These are phyloP conservation scores for Gonioctena quinquepunctata DNA, from an alignment of 1,140 invertebrate species.

Conservation along the genomic window DNA sequence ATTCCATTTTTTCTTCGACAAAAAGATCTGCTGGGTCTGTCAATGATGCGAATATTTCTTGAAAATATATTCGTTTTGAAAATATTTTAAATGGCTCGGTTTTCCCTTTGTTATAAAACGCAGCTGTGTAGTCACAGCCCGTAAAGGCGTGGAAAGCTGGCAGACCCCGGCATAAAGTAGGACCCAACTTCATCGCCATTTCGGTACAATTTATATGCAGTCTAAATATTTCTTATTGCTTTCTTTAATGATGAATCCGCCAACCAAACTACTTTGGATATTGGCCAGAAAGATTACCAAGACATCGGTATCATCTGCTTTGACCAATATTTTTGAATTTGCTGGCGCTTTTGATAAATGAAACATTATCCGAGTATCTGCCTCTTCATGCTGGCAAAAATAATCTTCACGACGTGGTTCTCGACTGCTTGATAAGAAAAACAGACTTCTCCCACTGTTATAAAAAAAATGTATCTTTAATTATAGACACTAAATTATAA, in stretches of 20 bases:
- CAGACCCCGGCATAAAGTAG: constrained; percentile 1
- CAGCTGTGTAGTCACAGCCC: constrained; percentile 6
- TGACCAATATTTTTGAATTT: constrained; percentile 1
- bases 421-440: not conserved
- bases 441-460: constrained; percentile 1
- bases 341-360: not conserved
- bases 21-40: constrained; percentile 15
- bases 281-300: constrained; percentile 10
- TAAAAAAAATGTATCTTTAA: too few relatives aligned
- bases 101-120: constrained; percentile 18
- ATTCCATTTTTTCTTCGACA: not conserved
- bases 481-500: not conserved
- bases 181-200: not conserved
- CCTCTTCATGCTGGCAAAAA: not conserved
- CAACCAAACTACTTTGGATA: not conserved
- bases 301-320: constrained; percentile 12
- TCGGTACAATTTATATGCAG: constrained; percentile 12
- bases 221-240: not conserved
- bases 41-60: constrained; percentile 7
- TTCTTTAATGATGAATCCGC: not conserved
- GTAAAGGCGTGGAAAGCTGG: not conserved
- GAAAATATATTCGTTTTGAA: not conserved
- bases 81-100: not conserved
- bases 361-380: not conserved
- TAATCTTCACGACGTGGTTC: not conserved